phyloP scores from a whole-genome alignment of 2,888 invertebrate genomes.

The Myopa testacea region DNA sequence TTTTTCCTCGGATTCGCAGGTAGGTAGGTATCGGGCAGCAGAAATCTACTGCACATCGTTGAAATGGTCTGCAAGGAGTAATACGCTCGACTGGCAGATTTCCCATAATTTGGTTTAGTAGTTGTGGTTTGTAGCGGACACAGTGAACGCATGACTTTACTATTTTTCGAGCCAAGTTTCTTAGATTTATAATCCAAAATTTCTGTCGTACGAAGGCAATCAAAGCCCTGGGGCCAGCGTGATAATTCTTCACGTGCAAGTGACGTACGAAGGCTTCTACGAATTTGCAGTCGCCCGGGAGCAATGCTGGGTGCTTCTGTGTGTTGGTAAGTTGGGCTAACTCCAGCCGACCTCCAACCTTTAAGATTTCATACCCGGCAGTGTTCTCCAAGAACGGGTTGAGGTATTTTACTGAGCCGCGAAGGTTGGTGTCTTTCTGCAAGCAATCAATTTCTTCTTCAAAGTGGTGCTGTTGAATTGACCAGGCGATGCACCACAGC shows the following conservation, averaged over 20 bases:
- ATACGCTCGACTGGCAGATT: slow-evolving; percentile 33
- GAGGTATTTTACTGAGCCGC: slow-evolving; percentile 40
- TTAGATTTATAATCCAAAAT: slow-evolving; percentile 41
- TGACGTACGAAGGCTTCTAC: slow-evolving; percentile 37
- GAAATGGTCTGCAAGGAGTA: slow-evolving; percentile 39
- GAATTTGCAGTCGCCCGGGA: slow-evolving; percentile 37
- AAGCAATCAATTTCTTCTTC: slow-evolving; percentile 21
- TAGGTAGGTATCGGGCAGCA: slow-evolving; percentile 38
- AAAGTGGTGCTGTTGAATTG: slow-evolving; percentile 35
- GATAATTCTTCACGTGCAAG: slow-evolving; percentile 42
- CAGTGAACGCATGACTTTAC: slow-evolving; percentile 37
- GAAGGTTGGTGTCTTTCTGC: neutral
- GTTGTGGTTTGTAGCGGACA: slow-evolving; percentile 39
- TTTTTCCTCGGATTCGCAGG: slow-evolving; percentile 38
- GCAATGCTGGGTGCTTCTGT: slow-evolving; percentile 33
- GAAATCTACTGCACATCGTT: slow-evolving; percentile 40
- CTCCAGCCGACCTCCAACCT: slow-evolving; percentile 43
- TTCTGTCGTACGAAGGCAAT: slow-evolving; percentile 34
- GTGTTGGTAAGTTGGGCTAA: slow-evolving; percentile 25
- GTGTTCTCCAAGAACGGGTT: slow-evolving; percentile 40
- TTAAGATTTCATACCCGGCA: slow-evolving; percentile 37
- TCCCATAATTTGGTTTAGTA: slow-evolving; percentile 16
- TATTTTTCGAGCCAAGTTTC: slow-evolving; percentile 36
- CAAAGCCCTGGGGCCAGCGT: slow-evolving; percentile 43
- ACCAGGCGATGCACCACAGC: slow-evolving; percentile 25